phyloP scores from a whole-genome alignment of 2,888 invertebrate species.

The Macaria notata region DNA sequence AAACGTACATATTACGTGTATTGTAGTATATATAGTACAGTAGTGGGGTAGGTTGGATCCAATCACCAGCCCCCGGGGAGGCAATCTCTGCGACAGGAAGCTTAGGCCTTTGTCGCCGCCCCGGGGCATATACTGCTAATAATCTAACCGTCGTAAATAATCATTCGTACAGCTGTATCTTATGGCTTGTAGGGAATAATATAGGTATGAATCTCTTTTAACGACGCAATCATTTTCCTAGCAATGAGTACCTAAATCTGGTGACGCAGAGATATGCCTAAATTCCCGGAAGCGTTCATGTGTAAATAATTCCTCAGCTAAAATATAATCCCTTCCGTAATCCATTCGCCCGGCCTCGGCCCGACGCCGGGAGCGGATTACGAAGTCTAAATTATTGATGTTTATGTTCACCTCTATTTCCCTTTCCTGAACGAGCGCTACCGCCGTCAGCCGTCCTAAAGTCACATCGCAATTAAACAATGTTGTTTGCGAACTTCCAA shows the following conservation, averaged over 20 bases:
- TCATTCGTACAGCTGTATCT: neutral
- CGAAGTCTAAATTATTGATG: no score
- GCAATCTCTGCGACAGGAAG: constrained; percentile 13
- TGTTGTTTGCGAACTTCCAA: constrained; percentile 2
- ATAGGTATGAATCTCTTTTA: no score
- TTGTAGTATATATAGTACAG: neutral
- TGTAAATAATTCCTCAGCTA: no score
- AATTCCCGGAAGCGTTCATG: no score
- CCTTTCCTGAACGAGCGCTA: no score
- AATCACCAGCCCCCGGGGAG: constrained; percentile 12
- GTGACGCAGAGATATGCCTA: no score
- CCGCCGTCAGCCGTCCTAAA: neutral
- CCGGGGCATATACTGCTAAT: constrained; percentile 20
- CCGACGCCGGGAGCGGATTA: no score
- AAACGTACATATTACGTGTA: neutral
- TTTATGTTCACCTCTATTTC: no score
- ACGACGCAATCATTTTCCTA: no score
- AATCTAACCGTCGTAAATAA: constrained; percentile 19
- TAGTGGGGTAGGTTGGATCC: constrained; percentile 9
- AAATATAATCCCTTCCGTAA: no score
- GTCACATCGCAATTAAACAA: constrained; percentile 26
- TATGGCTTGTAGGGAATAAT: neutral
- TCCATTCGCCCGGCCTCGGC: no score
- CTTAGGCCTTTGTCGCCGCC: constrained; percentile 18
- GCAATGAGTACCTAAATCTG: no score